Base-by-base conservation (phyloP, 2,888 invertebrate genomes). In the Xestia ashworthii region DNA sequence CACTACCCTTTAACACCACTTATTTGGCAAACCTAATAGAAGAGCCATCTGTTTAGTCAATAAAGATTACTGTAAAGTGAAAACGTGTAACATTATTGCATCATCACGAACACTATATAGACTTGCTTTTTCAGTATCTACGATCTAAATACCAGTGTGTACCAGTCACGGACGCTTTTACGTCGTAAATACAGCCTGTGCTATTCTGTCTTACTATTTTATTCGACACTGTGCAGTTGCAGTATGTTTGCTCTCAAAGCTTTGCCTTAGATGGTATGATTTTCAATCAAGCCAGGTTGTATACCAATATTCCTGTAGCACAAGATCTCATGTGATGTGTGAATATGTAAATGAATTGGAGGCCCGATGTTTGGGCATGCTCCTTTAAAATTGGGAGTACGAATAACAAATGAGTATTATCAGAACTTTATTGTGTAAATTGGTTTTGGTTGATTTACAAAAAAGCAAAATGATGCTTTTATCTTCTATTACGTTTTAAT, bases 91-190 rank as follows among this genome's bases (percentile, higher is more conserved):
- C 68, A 16, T 46, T 64, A 65, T 74, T 81, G 58, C 53, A 68
- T 76, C 60, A 76, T 66, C 68, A 66, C 53, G 55, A 71, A 66
- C 67, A 58, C 74, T 76, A 74, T 67, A 46, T 74, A 76, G 38
- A 68, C 66, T 74, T 55, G 69, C 62, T 69, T 81, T 81, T 81
- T 71, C 50, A 65, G 66, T 80, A 71, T 83, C 76, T 78, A 62
- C 66, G 78, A 64, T 81, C 83, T 74, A 73, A 83, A 85, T 88
- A 88, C 82, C 85, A 68, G 25, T 71, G 60, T 66, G 88, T 82
- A 68, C 83, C 82, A 83, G 87, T 68, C 79, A 82, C 87, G 76
- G 67, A 76, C 50, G 72, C 55, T 81, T 70, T 68, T 68, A 82
- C 66, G 60, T 68, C 38, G 38, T 70, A 60, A 68, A 69, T 66